Base-by-base conservation (phyloP, 64 coral and sea anemone species). In the Stichodactyla helianthus region DNA sequence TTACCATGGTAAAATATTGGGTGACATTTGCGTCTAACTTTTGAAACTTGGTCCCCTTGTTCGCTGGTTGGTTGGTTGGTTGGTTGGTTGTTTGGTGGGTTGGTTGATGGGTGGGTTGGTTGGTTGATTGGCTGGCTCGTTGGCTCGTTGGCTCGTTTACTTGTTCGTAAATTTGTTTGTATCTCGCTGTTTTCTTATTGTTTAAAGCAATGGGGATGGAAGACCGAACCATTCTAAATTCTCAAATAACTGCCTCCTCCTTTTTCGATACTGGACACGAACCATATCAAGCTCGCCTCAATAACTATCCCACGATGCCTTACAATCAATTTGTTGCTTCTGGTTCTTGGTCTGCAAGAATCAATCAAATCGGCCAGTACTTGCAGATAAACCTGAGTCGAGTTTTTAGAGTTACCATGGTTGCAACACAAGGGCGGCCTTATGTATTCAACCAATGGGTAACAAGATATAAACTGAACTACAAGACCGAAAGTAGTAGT, bases 191-290 rank as follows among this genome's bases (percentile, higher is more conserved):
- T 28, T 74, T 74, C 19, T 74, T 74, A 10, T 74, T 31, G 12
- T 7, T 27, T 31, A 27, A 74, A 74, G 68, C 58, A 15, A 20
- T 86, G 6, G 84, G 84, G 2, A 86, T 86, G 59, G 57, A 86
- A 67, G 51, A 65, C 55, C 7, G 23, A 64, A 20, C 57, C 28
- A 65, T 86, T 6, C 20, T 31, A 2, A 60, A 86, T 6, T 60
- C 54, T 6, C 84, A 86, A 86, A 52, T 86, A 4, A 86, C 11
- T 51, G 84, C 84, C 15, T 86, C 84, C 7, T 86, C 84, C 0
- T 15, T 16, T 52, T 51, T 5, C 5, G 1, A 0, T 7, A 20
- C 57, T 15, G 62, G 22, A 15, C 26, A 64, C 6, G 57, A 60
- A 19, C 57, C 84, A 5, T 64, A 51, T 52, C 23, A 44, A 16